Evolutionary conservation across 2,888 invertebrate genomes (phyloP), one percentile per base, ranked within the genome.

Genomic region (Stenoptilia bipunctidactyla): DNA sequence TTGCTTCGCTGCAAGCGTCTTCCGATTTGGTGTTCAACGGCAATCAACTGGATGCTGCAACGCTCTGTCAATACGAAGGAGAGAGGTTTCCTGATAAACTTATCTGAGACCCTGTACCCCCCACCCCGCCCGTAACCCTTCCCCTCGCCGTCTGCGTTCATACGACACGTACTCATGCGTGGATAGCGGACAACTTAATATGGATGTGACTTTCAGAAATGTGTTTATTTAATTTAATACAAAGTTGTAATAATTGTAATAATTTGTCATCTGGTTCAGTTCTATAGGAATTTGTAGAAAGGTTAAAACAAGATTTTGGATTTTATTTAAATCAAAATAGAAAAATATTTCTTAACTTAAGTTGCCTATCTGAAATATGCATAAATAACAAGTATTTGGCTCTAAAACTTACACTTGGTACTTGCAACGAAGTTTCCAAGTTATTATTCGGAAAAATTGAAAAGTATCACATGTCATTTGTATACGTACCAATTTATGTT

Each of bases 51-150:
- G 69, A 61, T 60, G 66, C 70, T 68, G 71, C 80, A 76, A 71
- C 70, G 79, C 68, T 77, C 73, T 77, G 80, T 82, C 82, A 82
- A 82, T 82, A 82, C 69, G 66, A 66, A 72, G 72, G 69, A 76
- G 76, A 80, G 75, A 77, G 79, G 76, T 76, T 77, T 74, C 70
- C 71, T 79, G 82, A 82, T 82, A 82, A 82, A 82, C 76, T 82
- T 82, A 82, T 80, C 76, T 75, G 58, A 56, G 60, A 45, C 65
- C 59, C 57, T 58, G 51, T 50, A 47, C 52, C 52, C 51, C 51
- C 51, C 40, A 46, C 45, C 47, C 44, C 40, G 45, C 47, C 48
- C 48, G 44, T 46, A 50, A 51, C 55, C 52, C 51, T 49, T 53
- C 59, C 61, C 63, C 60, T 57, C 20, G 61, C 58, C 63, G 63